A percentile compares a stretch with the other conserved stretches of the same genome.
Evolutionary conservation across 2,888 invertebrate species (phyloP).

Genomic region (Rhogogaster chlorosoma): DNA sequence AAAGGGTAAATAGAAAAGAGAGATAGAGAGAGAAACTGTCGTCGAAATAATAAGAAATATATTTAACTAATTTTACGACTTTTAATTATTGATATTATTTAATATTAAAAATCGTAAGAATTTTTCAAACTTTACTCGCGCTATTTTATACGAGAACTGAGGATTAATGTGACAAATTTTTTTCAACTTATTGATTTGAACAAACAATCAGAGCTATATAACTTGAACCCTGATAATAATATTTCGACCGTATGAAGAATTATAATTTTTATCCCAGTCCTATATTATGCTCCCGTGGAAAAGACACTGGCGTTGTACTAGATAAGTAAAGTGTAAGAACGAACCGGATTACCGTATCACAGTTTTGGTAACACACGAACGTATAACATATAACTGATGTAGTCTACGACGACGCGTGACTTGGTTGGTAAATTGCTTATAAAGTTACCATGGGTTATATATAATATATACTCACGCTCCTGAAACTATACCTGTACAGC

Average conservation of each 20-base stretch:
- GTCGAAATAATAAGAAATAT: no score
- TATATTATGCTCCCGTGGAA: background rate
- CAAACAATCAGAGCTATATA: background rate
- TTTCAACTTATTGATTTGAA: background rate
- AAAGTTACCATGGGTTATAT: background rate
- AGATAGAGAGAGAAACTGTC: no score
- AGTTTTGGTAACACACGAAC: background rate
- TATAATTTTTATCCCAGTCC: background rate
- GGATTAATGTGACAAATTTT: background rate
- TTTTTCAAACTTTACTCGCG: background rate
- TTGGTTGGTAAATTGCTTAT: background rate
- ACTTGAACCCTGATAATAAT: background rate
- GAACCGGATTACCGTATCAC: background rate
- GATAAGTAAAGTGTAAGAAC: slow-evolving; percentile 7
- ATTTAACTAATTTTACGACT: no score
- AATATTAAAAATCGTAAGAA: background rate
- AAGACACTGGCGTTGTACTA: background rate
- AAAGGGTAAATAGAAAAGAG: no score
- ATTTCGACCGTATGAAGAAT: background rate
- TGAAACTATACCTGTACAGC: background rate
- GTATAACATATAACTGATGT: background rate
- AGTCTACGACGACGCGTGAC: background rate
- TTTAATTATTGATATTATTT: no score
- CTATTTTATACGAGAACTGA: background rate
- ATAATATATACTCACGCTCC: no score